Conservation (phyloP, 2,797 vertebrate genomes). For the Falco columbarius region DNA sequence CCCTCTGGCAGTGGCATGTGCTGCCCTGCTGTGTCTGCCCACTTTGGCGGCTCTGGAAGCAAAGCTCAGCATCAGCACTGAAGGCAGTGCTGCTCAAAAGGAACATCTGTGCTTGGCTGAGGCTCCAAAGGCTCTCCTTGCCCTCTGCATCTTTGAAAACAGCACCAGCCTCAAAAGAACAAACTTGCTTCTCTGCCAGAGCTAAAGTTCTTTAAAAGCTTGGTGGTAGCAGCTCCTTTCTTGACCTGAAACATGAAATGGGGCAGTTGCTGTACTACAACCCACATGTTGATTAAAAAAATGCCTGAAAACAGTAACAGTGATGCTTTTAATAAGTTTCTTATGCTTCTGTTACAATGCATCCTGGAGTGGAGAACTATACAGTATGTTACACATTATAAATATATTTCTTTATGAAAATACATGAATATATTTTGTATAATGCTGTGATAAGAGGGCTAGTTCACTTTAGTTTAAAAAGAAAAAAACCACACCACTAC, state of each 20-base stretch:
- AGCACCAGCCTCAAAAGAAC: background rate
- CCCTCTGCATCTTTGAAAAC: background rate
- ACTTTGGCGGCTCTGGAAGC: background rate
- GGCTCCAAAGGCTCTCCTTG: background rate
- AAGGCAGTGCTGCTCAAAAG: background rate
- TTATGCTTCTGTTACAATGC: slow-evolving; percentile 4
- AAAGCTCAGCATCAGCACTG: background rate
- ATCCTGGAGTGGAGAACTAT: background rate
- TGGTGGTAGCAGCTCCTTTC: background rate
- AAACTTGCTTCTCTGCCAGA: background rate
- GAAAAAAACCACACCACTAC: no score
- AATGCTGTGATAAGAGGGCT: slow-evolving; percentile 19
- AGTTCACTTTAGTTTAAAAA: background rate
- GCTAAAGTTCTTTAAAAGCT: background rate
- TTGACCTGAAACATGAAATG: background rate
- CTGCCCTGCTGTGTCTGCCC: background rate
- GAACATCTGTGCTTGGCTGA: fast-evolving
- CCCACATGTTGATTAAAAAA: background rate
- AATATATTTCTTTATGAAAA: slow-evolving; percentile 59
- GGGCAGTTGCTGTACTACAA: background rate
- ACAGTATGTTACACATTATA: slow-evolving; percentile 63
- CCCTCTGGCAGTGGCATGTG: background rate
- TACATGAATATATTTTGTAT: slow-evolving; percentile 26
- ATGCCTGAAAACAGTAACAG: background rate
- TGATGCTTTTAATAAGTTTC: slow-evolving; percentile 40